Base-by-base conservation (phyloP, 2,888 invertebrate species). In the Harmothoe impar region DNA sequence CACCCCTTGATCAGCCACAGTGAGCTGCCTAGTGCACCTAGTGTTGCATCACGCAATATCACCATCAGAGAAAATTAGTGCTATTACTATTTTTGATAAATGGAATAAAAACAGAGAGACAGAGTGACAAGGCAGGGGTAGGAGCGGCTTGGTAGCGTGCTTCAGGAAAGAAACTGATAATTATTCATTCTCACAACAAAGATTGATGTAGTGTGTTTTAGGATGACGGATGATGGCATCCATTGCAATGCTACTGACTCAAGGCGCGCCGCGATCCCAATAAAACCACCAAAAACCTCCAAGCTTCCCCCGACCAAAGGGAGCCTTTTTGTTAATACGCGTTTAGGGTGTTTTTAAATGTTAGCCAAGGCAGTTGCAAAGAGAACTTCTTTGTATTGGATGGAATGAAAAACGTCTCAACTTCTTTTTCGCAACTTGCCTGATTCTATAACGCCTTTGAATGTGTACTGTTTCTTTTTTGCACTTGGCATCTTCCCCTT, bases 31-130 rank as follows among this genome's bases (percentile, higher is more conserved):
- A 15, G 20, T 62, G n/a, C n/a, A n/a, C n/a, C 62, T n/a, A 1
- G 7, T 62, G n/a, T 62, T 20, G 23, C 31, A n/a, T 15, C 72
- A 72, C 72, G 72, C 72, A 29, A 72, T 72, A 25, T 12, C 15
- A n/a, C 72, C 25, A 72, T 72, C 72, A 72, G 25, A 72, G 29
- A 72, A 72, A 29, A 72, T 72, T 72, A 72, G 72, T 29, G 72
- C 72, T 29, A 72, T 72, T n/a, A 72, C 15, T 72, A 72, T 72
- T 72, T 72, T 72, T 72, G 72, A 72, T 72, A 72, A 72, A 72
- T 72, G 72, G 17, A 72, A 29, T 72, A 29, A 72, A 72, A 72
- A 72, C 15, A 68, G 17, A 23, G 17, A 68, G n/a, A n/a, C n/a
- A 20, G 43, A 43, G 15, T 25, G 72, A 72, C 29, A 29, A 72